phyloP scores from a whole-genome alignment of 2,113 vertebrate species.

The Myanophis thanlyinensis region DNA sequence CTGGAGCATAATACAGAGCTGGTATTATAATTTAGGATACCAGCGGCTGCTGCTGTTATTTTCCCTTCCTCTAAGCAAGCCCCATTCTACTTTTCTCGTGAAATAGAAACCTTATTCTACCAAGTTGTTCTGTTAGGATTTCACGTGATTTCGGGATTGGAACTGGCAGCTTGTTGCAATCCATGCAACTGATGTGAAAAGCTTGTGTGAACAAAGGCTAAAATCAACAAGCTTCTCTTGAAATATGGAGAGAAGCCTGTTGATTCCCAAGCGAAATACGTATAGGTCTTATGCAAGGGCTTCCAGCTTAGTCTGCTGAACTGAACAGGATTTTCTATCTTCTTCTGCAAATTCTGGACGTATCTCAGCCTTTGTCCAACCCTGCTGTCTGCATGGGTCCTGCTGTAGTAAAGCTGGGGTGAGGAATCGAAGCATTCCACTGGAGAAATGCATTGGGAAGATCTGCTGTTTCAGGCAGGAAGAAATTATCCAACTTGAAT shows the following conservation, averaged over 20 bases:
- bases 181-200: neutral
- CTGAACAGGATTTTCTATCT: too few relatives aligned
- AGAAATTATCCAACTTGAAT: neutral
- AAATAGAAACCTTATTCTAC: too few relatives aligned
- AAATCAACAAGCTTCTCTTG: neutral
- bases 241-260: too few relatives aligned
- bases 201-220: neutral
- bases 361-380: neutral
- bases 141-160: too few relatives aligned
- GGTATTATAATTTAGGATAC: neutral
- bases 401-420: too few relatives aligned
- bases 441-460: neutral
- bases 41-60: neutral
- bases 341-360: neutral
- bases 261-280: neutral
- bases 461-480: neutral
- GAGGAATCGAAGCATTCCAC: neutral
- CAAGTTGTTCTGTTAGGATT: too few relatives aligned
- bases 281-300: neutral
- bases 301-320: neutral
- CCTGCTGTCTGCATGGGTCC: too few relatives aligned
- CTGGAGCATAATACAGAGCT: neutral
- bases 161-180: neutral
- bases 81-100: neutral
- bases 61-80: neutral